phyloP scores from a whole-genome alignment of 2,113 vertebrate genomes.

The Corydoras sp. region DNA sequence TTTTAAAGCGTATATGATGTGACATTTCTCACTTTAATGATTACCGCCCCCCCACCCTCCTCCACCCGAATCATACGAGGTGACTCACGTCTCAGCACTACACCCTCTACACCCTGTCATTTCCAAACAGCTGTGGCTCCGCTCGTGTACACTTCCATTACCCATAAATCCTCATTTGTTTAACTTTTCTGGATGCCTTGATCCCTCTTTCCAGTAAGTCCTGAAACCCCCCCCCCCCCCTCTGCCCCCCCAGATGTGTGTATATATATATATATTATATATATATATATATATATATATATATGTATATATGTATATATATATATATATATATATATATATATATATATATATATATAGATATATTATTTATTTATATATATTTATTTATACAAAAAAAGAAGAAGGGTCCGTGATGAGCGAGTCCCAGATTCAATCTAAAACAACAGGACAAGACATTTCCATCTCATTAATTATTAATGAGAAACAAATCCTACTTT shows the following conservation, averaged over 20 bases:
- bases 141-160: constrained; percentile 60
- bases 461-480: too few relatives aligned
- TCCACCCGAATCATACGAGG: background rate
- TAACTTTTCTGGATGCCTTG: constrained; percentile 67
- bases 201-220: constrained; percentile 72
- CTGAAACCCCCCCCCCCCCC: constrained; percentile 16
- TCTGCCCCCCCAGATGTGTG: constrained; percentile 5
- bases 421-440: too few relatives aligned
- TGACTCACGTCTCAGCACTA: constrained; percentile 53
- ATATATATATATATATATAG: too few relatives aligned
- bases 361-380: background rate
- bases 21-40: too few relatives aligned
- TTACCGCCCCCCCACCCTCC: background rate
- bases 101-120: constrained; percentile 47
- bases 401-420: background rate
- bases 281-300: too few relatives aligned
- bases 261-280: background rate
- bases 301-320: too few relatives aligned
- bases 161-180: constrained; percentile 67
- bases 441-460: too few relatives aligned
- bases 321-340: too few relatives aligned
- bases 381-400: background rate
- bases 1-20: too few relatives aligned
- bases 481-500: too few relatives aligned
- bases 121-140: constrained; percentile 45